Conservation (phyloP, 2,888 invertebrate species). For the Drosophila ustulata region DNA sequence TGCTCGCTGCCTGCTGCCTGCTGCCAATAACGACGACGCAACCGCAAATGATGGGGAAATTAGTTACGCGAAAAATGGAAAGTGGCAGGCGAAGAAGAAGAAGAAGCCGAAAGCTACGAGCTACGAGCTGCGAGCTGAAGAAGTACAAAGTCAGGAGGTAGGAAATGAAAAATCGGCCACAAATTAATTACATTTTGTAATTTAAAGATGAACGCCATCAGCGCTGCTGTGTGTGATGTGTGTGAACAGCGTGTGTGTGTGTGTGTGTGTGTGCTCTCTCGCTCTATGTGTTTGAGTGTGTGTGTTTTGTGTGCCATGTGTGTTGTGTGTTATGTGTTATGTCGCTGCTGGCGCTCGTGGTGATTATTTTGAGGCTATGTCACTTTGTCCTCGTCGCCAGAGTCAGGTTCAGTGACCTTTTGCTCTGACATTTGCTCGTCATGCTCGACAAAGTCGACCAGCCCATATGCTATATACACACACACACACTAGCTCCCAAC, state of each 20-base stretch:
- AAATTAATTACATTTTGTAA: slow-evolving; percentile 72
- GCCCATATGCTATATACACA: slow-evolving; percentile 24
- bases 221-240: slow-evolving; percentile 11
- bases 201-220: slow-evolving; percentile 53
- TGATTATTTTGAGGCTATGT: slow-evolving; percentile 59
- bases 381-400: slow-evolving; percentile 41
- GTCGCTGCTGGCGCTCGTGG: slow-evolving; percentile 38
- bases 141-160: slow-evolving; percentile 61
- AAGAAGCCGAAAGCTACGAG: neutral
- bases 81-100: slow-evolving; percentile 28
- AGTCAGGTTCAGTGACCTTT: slow-evolving; percentile 66
- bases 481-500: slow-evolving; percentile 7
- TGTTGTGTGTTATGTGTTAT: slow-evolving; percentile 30
- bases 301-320: slow-evolving; percentile 8
- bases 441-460: slow-evolving; percentile 49
- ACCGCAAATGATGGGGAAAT: slow-evolving; percentile 59
- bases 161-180: slow-evolving; percentile 58
- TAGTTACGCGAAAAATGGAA: slow-evolving; percentile 45
- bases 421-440: slow-evolving; percentile 68
- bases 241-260: slow-evolving; percentile 4
- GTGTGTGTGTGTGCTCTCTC: neutral
- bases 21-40: slow-evolving; percentile 44
- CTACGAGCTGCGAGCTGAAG: slow-evolving; percentile 6
- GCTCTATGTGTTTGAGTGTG: slow-evolving; percentile 10
- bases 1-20: slow-evolving; percentile 1